Percentiles rank a stretch among this genome's conserved stretches.
Conservation (phyloP, 1,140 invertebrate species). For the Trichonephila inaurata region DNA sequence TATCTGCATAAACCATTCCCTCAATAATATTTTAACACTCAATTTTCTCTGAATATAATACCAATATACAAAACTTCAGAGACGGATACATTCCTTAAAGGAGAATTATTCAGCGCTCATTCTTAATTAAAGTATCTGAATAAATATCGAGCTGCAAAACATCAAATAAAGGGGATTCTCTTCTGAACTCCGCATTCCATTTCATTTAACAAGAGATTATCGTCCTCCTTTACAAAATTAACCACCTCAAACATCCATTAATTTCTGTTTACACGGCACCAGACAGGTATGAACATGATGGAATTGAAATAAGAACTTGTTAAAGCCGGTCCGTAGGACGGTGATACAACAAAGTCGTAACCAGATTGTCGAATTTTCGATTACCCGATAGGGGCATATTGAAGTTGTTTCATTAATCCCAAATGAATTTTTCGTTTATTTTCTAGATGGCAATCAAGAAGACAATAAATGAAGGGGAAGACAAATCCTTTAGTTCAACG, state of each 20-base stretch:
- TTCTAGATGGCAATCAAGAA: slow-evolving; percentile 15
- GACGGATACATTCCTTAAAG: too few relatives aligned
- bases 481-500: background rate
- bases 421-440: background rate
- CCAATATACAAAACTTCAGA: too few relatives aligned
- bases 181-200: background rate
- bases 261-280: background rate
- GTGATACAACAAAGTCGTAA: background rate
- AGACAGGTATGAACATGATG: background rate
- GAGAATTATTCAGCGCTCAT: background rate
- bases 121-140: background rate
- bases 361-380: slow-evolving; percentile 22
- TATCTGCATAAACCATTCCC: too few relatives aligned
- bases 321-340: background rate
- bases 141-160: background rate
- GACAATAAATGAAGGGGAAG: background rate
- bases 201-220: slow-evolving; percentile 19
- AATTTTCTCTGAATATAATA: too few relatives aligned
- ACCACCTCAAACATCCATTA: background rate
- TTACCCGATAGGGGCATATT: background rate
- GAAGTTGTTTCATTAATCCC: slow-evolving; percentile 37
- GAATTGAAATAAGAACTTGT: slow-evolving; percentile 9
- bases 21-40: too few relatives aligned
- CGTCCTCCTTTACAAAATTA: background rate
- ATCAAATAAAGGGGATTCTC: background rate